phyloP scores from a whole-genome alignment of 2,797 vertebrate species.

The Cyprinella venusta region DNA sequence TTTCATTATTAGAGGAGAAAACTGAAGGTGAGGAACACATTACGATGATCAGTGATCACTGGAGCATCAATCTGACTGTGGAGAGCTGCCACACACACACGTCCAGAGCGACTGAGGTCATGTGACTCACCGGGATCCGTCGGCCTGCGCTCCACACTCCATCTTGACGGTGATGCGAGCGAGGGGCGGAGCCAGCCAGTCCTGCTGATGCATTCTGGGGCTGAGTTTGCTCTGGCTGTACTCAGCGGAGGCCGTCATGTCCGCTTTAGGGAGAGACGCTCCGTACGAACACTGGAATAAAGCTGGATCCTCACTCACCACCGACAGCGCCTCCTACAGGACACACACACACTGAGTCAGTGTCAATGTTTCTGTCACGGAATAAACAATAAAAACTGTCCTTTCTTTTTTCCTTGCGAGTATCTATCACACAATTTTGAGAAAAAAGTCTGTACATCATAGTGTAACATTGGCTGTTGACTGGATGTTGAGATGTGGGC shows the following conservation, averaged over 20 bases:
- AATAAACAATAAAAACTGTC: too few relatives aligned
- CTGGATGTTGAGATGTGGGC: slow-evolving; percentile 4
- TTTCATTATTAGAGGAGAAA: not conserved
- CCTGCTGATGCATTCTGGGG: slow-evolving; percentile 82
- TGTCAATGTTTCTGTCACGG: too few relatives aligned
- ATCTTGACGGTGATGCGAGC: slow-evolving; percentile 87
- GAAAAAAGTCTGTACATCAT: too few relatives aligned
- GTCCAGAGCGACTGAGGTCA: not conserved
- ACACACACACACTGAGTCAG: slow-evolving; percentile 33
- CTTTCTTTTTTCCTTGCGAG: too few relatives aligned
- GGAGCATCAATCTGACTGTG: slow-evolving; percentile 25
- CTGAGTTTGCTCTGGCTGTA: slow-evolving; percentile 89
- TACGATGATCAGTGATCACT: slow-evolving; percentile 34
- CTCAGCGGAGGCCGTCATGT: slow-evolving; percentile 89
- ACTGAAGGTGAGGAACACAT: not conserved
- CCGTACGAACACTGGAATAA: slow-evolving; percentile 88
- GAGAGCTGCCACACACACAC: slow-evolving; percentile 36
- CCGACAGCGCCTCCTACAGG: slow-evolving; percentile 85
- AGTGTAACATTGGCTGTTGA: not conserved
- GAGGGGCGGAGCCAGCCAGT: slow-evolving; percentile 83
- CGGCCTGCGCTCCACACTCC: slow-evolving; percentile 76
- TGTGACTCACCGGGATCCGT: slow-evolving; percentile 74
- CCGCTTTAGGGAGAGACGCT: slow-evolving; percentile 79
- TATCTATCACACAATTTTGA: too few relatives aligned
- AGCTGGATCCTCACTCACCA: slow-evolving; percentile 89